Base-by-base conservation (phyloP, 1,140 invertebrate genomes). In the Choristoneura fumiferana region DNA sequence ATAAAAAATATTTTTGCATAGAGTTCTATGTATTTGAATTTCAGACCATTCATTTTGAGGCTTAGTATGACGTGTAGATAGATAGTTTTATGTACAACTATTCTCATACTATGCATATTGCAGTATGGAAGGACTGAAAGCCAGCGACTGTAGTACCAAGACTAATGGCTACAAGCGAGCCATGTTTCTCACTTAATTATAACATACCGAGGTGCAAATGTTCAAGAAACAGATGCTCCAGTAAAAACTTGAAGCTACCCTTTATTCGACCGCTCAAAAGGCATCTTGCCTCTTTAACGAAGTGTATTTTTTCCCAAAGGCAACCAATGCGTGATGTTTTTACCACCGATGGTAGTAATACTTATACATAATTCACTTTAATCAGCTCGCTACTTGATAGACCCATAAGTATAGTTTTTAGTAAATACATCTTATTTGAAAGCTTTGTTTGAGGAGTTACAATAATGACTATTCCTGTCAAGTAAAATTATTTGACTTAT, bases 101-200 rank as follows among this genome's bases (percentile, higher is more conserved):
- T n/a, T n/a, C n/a, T n/a, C n/a, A n/a, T n/a, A n/a, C 6, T 29
- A 29, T 29, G 2, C 59, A 59, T 43, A 52, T 56, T 49, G 33
- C 14, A 17, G 18, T 12, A 65, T 39, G 39, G 22, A 29, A 13
- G 12, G 43, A 12, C 22, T 13, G 29, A 17, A 12, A 17, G 22
- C 43, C 10, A 13, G 22, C 12, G 43, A 18, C 4, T 22, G 34
- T 17, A 49, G 62, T 64, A 59, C 64, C 63, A 65, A 59, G 37
- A 68, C 60, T 68, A 71, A 71, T 58, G 53, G 22, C 39, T 40
- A 38, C 57, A 55, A 57, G 38, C 29, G 37, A 52, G 54, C 64
- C 34, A 73, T 75, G 63, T 78, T 78, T 82, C 76, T 77, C 76
- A 78, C 74, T 76, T 74, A 78, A 84, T 82, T 79, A 84, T 81